Evolutionary conservation across 2,888 invertebrate genomes (phyloP).

Genomic region (Plagodis pulveraria): DNA sequence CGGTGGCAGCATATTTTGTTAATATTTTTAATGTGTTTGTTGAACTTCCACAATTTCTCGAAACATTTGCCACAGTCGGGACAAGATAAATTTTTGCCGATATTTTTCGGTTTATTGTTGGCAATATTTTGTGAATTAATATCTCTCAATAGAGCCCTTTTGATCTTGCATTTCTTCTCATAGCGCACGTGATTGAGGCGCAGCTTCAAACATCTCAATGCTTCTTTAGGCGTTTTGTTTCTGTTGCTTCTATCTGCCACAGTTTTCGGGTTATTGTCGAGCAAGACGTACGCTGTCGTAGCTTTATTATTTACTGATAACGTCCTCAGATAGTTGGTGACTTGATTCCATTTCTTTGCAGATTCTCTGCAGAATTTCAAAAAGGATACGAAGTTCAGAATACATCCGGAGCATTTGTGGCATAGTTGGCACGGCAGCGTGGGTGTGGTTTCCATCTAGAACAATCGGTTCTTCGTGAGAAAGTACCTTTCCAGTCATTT

Average conservation of each 20-base stretch:
- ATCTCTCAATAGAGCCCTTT: conserved; percentile 6
- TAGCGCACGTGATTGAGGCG: conserved; percentile 21
- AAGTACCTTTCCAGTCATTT: not conserved
- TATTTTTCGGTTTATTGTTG: not conserved
- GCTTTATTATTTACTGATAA: conserved; percentile 36
- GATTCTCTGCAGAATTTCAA: conserved; percentile 51
- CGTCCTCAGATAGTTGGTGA: conserved; percentile 41
- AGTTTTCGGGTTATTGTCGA: conserved; percentile 36
- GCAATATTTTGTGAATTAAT: not conserved
- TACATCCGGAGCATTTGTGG: conserved; percentile 42
- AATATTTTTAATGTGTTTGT: conserved; percentile 48
- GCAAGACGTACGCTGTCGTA: conserved; percentile 47
- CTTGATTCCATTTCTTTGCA: conserved; percentile 47
- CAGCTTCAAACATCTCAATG: conserved; percentile 32
- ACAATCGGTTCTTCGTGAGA: conserved; percentile 45
- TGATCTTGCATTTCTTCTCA: not conserved
- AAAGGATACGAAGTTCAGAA: conserved; percentile 49
- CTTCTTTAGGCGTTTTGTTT: conserved; percentile 38
- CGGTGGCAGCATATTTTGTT: conserved; percentile 48
- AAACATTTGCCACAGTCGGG: conserved; percentile 49
- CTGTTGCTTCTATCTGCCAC: conserved; percentile 30
- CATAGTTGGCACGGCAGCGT: conserved; percentile 56
- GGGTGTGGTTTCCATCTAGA: conserved; percentile 58
- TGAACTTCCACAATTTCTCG: conserved; percentile 38
- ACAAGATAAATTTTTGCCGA: conserved; percentile 35